Percentiles rank a stretch among this genome's conserved stretches.
These are phyloP conservation scores for Colletes latitarsis DNA, from an alignment of 1,140 invertebrate species.

Conservation along the genomic window DNA sequence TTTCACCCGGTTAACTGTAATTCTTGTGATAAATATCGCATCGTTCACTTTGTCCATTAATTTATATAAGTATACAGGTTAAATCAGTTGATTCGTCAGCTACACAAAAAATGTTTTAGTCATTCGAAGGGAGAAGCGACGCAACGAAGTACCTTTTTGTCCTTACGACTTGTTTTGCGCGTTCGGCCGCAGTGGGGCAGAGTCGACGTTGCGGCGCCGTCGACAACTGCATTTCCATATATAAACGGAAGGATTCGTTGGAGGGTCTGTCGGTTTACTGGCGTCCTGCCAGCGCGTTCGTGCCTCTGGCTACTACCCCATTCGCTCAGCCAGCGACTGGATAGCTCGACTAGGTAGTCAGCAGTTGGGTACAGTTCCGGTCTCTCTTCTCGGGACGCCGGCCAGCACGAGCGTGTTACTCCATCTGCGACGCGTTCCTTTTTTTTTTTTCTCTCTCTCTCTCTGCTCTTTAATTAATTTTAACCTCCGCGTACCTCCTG, in stretches of 20 bases:
- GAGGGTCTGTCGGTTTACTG: conserved; percentile 57
- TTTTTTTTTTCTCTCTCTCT: no score
- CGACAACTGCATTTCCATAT: conserved; percentile 68
- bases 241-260: conserved; percentile 65
- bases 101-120: no score
- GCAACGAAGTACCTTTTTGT: no score
- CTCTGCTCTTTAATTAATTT: not conserved
- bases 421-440: not conserved
- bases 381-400: not conserved
- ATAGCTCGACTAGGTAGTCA: not conserved
- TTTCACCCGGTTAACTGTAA: no score
- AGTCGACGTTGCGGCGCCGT: conserved; percentile 9
- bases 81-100: no score
- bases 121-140: no score
- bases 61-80: no score
- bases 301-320: not conserved
- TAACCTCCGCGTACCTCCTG: no score
- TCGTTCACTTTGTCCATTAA: no score
- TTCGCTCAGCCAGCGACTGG: not conserved
- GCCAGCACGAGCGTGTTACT: not conserved
- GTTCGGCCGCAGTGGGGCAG: not conserved
- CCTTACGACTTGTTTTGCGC: not conserved
- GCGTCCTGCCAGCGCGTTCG: conserved; percentile 57
- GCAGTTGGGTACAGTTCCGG: not conserved
- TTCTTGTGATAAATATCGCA: no score